A percentile compares a stretch with the other conserved stretches of the same genome.
Evolutionary conservation across 2,797 vertebrate genomes (phyloP).

Genomic region (Serranus cabrilla): DNA sequence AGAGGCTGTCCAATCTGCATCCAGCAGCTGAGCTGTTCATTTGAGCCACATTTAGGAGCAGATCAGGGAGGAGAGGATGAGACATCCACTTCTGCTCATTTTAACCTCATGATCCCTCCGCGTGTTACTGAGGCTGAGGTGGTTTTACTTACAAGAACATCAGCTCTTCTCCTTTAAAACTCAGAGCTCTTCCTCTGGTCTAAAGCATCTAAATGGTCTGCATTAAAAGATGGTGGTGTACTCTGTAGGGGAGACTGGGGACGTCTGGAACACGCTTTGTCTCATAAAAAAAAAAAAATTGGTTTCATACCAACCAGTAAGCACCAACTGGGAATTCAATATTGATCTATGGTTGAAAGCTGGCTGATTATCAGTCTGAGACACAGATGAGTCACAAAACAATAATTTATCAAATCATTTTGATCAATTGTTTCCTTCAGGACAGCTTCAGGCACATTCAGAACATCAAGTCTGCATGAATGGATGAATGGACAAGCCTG

Average conservation of each 20-base stretch:
- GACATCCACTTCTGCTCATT: background rate
- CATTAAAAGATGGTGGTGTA: background rate
- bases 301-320: too few relatives aligned
- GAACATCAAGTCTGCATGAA: too few relatives aligned
- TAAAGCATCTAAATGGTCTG: background rate
- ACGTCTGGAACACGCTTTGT: too few relatives aligned
- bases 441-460: too few relatives aligned
- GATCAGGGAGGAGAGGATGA: background rate
- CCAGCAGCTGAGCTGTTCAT: constrained; percentile 18
- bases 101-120: background rate
- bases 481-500: too few relatives aligned
- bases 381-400: too few relatives aligned
- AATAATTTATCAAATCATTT: too few relatives aligned
- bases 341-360: too few relatives aligned
- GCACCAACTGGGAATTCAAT: too few relatives aligned
- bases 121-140: background rate
- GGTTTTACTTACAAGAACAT: constrained; percentile 9
- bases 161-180: constrained; percentile 42
- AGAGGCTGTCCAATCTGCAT: constrained; percentile 34
- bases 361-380: too few relatives aligned
- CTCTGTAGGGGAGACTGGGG: background rate
- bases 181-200: constrained; percentile 6
- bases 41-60: constrained; percentile 1
- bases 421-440: too few relatives aligned
- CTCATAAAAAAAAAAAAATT: too few relatives aligned